phyloP scores from a whole-genome alignment of 2,888 invertebrate species.

The Bellardia bayeri region DNA sequence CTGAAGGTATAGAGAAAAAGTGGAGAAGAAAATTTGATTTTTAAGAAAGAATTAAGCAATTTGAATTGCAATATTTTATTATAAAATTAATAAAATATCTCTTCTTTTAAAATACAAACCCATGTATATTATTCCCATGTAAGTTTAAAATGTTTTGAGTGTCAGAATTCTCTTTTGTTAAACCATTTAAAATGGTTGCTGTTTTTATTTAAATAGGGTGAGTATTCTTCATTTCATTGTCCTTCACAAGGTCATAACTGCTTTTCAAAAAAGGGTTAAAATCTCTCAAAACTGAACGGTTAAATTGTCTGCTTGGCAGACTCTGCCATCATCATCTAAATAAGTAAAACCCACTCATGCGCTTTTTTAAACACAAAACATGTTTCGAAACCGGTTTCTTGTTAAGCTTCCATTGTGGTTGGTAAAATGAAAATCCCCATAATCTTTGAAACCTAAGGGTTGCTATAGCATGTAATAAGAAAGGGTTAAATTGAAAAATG shows the following conservation, averaged over 20 bases:
- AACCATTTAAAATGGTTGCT: neutral
- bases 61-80: too few relatives aligned
- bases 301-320: conserved; percentile 8
- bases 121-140: too few relatives aligned
- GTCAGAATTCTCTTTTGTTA: neutral
- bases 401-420: conserved; percentile 42
- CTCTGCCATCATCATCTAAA: too few relatives aligned
- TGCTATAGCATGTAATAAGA: conserved; percentile 7
- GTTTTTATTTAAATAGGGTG: conserved; percentile 22
- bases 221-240: neutral
- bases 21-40: neutral
- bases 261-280: conserved; percentile 56
- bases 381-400: conserved; percentile 7
- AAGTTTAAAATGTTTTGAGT: too few relatives aligned
- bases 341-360: conserved; percentile 57
- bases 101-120: neutral
- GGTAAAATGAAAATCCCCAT: neutral
- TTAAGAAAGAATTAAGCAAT: too few relatives aligned
- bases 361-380: conserved; percentile 38
- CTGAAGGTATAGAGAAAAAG: conserved; percentile 8
- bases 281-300: conserved; percentile 43
- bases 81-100: too few relatives aligned
- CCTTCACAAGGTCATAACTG: conserved; percentile 11
- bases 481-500: conserved; percentile 57
- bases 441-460: conserved; percentile 37